A percentile compares a stretch with the other conserved stretches of the same genome.
Conservation (phyloP, 2,888 invertebrate genomes). For the Ethmia dodecea region DNA sequence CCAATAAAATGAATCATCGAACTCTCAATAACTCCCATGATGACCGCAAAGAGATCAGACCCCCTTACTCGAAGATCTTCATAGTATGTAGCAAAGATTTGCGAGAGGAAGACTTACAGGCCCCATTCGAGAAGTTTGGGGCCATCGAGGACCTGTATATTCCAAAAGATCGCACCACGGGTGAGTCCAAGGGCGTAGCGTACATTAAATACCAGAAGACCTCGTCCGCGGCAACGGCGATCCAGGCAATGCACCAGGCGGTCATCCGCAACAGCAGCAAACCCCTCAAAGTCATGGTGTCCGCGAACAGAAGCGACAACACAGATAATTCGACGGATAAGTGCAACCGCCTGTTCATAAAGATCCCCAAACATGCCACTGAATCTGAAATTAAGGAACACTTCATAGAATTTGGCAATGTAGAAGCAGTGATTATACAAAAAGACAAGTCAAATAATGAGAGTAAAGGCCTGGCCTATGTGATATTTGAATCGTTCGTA, state of each 20-base stretch:
- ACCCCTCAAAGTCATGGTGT: conserved; percentile 93
- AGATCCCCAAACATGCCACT: conserved; percentile 86
- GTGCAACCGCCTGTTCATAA: conserved; percentile 88
- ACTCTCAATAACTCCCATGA: conserved; percentile 30
- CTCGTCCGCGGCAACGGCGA: conserved; percentile 92
- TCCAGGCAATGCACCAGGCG: conserved; percentile 91
- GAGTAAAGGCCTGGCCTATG: conserved; percentile 93
- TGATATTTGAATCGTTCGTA: conserved; percentile 87
- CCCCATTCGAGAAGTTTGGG: conserved; percentile 88
- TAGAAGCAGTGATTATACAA: conserved; percentile 87
- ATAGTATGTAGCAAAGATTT: conserved; percentile 87
- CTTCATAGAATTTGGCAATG: conserved; percentile 91
- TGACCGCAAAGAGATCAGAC: conserved; percentile 76
- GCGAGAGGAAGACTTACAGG: conserved; percentile 85
- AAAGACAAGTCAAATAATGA: conserved; percentile 87
- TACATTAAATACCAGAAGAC: conserved; percentile 95
- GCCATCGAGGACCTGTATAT: conserved; percentile 92
- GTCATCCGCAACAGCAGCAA: conserved; percentile 84
- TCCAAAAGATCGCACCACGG: conserved; percentile 89
- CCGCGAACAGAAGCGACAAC: conserved; percentile 73
- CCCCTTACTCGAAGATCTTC: conserved; percentile 93
- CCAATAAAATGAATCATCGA: conserved; percentile 26
- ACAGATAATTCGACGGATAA: conserved; percentile 41
- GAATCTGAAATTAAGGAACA: conserved; percentile 87
- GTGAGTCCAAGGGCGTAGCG: conserved; percentile 93